Base-by-base conservation (phyloP, 92 coral and sea anemone genomes). In the Zoanthus sansibaricus region DNA sequence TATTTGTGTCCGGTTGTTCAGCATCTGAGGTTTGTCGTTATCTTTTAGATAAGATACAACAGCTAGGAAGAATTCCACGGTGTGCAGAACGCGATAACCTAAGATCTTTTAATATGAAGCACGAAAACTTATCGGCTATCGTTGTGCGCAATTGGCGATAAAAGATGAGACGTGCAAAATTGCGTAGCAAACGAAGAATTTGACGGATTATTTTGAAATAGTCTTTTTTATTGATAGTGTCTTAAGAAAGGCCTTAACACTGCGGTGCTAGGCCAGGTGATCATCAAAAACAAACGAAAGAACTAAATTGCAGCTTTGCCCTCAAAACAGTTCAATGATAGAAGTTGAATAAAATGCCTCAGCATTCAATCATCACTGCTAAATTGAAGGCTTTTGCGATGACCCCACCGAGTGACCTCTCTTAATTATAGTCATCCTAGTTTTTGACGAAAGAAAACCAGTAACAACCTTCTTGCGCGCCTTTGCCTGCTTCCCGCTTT, bases 41-140 rank as follows among this genome's bases (percentile, higher is more conserved):
- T 80, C 85, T 80, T 5, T 80, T 80, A 80, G 85, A 80, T 80
- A 80, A 80, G 73, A 32, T 66, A 80, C 85, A 67, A 46, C 73
- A 54, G 61, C 62, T 20, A 69, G 32, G 45, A 80, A 80, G 85
- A 80, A 80, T 80, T 72, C 45, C 20, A 47, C 47, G 46, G 58
- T 46, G 20, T 80, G 85, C 21, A 18, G 25, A 42, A 12, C 31
- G 75, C 5, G 85, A 80, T 80, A 80, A 80, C 85, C 75, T 20
- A 31, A 80, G 85, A 71, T 67, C 61, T 46, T 66, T 66, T 80
- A 80, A 80, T 48, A 67, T 59, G 75, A 80, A 80, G 66, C 75
- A 80, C 75, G 45, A 47, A 45, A 47, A 80, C 11, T 46, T 80
- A 80, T 80, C 71, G 32, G 71, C 72, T 61, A 33, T 61, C 73